Conservation (phyloP, 2,888 invertebrate genomes). For the Drosophila nigritarsus region DNA sequence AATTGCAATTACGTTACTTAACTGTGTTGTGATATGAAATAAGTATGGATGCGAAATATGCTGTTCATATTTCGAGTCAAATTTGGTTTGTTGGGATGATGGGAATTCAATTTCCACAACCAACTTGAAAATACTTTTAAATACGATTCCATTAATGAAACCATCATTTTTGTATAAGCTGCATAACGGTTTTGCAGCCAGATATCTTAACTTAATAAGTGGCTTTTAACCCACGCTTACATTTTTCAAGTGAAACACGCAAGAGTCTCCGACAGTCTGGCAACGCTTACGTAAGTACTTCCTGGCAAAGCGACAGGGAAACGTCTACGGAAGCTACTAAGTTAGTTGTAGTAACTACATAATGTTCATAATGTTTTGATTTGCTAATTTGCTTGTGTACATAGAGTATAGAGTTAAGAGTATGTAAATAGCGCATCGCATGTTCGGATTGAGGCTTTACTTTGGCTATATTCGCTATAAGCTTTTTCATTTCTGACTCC, state of each 20-base stretch:
- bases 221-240: background rate
- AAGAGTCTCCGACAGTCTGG: slow-evolving; percentile 26
- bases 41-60: background rate
- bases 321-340: background rate
- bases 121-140: background rate
- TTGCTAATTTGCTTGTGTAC: slow-evolving; percentile 30
- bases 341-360: slow-evolving; percentile 5
- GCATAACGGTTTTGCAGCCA: background rate
- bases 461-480: background rate
- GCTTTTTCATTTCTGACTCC: slow-evolving; percentile 3
- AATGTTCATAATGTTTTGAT: slow-evolving; percentile 2
- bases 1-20: background rate
- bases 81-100: background rate
- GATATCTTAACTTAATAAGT: background rate
- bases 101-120: background rate
- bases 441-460: slow-evolving; percentile 12
- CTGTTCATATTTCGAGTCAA: background rate
- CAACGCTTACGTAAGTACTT: slow-evolving; percentile 53
- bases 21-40: background rate
- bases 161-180: background rate
- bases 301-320: background rate
- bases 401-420: slow-evolving; percentile 2
- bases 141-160: background rate
- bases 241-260: slow-evolving; percentile 5
- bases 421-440: slow-evolving; percentile 32